Percentiles rank a stretch among this genome's conserved stretches.
Evolutionary conservation across 2,888 invertebrate species (phyloP).

Genomic region (Xanthorhoe designata): DNA sequence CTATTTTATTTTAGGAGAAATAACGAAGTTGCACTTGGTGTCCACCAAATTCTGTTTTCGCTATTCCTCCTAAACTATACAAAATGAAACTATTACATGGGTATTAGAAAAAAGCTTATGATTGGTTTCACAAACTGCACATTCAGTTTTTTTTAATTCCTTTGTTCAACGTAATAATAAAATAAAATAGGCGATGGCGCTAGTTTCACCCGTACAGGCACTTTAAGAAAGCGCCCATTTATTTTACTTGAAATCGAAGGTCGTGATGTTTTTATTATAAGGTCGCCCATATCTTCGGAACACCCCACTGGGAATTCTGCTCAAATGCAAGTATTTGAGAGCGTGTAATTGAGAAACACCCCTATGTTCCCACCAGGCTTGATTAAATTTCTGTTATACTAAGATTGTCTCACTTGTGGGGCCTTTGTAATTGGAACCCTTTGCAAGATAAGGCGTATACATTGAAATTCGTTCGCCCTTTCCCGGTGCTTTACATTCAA

Average conservation of each 20-base stretch:
- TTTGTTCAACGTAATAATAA: no score
- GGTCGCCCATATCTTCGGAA: constrained; percentile 1
- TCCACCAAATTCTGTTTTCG: no score
- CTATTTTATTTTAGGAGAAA: no score
- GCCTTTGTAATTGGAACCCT: constrained; percentile 40
- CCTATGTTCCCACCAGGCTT: constrained; percentile 33
- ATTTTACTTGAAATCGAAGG: neutral
- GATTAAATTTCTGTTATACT: constrained; percentile 42
- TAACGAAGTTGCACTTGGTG: no score
- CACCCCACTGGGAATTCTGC: constrained; percentile 14
- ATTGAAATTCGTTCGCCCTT: constrained; percentile 16
- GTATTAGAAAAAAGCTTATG: no score
- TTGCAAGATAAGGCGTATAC: constrained; percentile 18
- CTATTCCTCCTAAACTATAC: no score
- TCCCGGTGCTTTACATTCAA: constrained; percentile 6
- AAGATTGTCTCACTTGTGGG: constrained; percentile 38
- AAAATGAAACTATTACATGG: no score
- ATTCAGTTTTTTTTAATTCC: no score
- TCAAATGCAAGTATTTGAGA: constrained; percentile 29
- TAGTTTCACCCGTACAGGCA: no score
- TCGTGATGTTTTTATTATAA: neutral
- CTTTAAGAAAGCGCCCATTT: neutral
- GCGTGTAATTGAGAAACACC: constrained; percentile 42
- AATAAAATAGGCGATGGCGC: no score
- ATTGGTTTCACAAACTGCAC: no score